Base-by-base conservation (phyloP, 2,888 invertebrate genomes). In the Itoplectis maculator region DNA sequence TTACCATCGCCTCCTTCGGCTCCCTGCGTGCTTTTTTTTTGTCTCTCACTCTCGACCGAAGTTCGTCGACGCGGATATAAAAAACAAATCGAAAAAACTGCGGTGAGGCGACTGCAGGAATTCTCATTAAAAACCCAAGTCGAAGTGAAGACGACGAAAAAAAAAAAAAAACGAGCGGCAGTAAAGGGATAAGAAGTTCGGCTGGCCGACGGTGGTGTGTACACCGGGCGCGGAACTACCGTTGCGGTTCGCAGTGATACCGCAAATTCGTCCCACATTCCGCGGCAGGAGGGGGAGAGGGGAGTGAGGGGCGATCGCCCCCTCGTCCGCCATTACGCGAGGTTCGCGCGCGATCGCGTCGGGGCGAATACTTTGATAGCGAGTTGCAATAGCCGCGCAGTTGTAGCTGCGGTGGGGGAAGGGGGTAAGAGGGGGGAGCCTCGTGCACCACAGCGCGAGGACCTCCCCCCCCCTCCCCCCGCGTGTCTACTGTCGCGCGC, bases 261-360 rank as follows among this genome's bases (percentile, higher is more conserved):
- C 65, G 81, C 80, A 82, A 84, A 85, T 85, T 84, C 72, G 83
- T 83, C 83, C 81, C 83, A 85, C 85, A 85, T 85, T 85, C 83
- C 73, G 83, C 66, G 23, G n/a, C n/a, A n/a, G n/a, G n/a, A n/a
- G n/a, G n/a, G n/a, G n/a, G n/a, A n/a, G n/a, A n/a, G n/a, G n/a
- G n/a, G n/a, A n/a, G n/a, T n/a, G n/a, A n/a, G 59, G 61, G 73
- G 65, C 51, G 2, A 29, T 29, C 29, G 51, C 56, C 68, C 63
- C 70, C 77, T 81, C 66, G 18, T 59, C 45, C 56, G 45, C 59
- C 59, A 45, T 45, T 56, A 70, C 23, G 42, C 15, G 45, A 59
- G 45, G 72, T 29, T n/a, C 56, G 49, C 40, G 42, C 47, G 7
- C 18, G 45, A 8, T 45, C 29, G 4, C 45, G 56, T 35, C 61